phyloP scores from a whole-genome alignment of 30 jellyfish, hydroid and myxozoan genomes.

The Calvadosia cruxmelitensis region DNA sequence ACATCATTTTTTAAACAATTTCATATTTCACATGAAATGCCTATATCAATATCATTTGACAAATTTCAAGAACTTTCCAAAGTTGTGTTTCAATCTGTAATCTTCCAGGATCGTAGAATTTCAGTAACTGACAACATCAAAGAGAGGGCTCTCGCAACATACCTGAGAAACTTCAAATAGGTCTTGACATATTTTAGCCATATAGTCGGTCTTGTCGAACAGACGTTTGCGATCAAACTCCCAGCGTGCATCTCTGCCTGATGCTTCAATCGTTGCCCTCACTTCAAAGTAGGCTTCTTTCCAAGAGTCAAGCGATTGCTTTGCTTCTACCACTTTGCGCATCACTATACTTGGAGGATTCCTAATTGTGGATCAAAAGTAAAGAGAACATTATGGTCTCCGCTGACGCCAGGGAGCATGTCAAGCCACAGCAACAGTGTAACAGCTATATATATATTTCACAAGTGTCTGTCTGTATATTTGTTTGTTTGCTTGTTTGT shows the following conservation, averaged over 20 bases:
- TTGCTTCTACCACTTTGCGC: conserved; percentile 78
- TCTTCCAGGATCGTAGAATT: no score
- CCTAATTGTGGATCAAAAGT: conserved; percentile 17
- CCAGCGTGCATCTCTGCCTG: conserved; percentile 98
- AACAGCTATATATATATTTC: no score
- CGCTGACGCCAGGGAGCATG: no score
- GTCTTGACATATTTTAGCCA: conserved; percentile 96
- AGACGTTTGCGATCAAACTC: conserved; percentile 89
- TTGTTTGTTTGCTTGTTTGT: no score
- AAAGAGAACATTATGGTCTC: no score
- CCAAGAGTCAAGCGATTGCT: conserved; percentile 69
- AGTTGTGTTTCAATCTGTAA: no score
- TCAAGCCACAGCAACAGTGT: no score
- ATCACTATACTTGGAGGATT: conserved; percentile 80
- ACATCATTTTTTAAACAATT: no score
- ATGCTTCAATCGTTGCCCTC: conserved; percentile 86
- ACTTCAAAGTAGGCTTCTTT: conserved; percentile 86
- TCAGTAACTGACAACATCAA: not conserved
- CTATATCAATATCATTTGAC: no score
- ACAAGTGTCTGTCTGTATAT: no score
- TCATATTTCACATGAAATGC: no score
- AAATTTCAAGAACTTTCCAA: no score
- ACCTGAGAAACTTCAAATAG: conserved; percentile 91
- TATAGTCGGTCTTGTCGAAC: conserved; percentile 90
- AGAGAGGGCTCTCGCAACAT: not conserved